These are phyloP conservation scores for Hermodice carunculata DNA, from an alignment of 2,888 invertebrate genomes.

Conservation along the genomic window DNA sequence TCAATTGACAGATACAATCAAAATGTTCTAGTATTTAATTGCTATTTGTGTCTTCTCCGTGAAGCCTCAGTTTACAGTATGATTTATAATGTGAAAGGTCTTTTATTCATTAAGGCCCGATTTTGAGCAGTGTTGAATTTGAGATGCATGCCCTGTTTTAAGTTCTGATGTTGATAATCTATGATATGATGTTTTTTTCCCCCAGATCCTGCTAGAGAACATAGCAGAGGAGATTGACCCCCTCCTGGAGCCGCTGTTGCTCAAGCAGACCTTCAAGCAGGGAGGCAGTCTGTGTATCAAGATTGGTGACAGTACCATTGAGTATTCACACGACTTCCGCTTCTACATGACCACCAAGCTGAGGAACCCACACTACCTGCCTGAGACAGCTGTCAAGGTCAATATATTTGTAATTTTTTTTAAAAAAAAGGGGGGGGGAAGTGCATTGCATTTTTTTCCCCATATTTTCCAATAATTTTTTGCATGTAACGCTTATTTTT, in stretches of 20 bases:
- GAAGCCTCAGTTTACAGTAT: too few species aligned
- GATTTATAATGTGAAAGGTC: too few species aligned
- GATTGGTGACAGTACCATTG: constrained; percentile 71
- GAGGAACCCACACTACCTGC: constrained; percentile 71
- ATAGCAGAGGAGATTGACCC: constrained; percentile 71
- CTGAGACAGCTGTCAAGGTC: constrained; percentile 71
- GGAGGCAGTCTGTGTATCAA: constrained; percentile 70
- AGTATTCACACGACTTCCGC: constrained; percentile 70
- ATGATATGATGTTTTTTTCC: too few species aligned
- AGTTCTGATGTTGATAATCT: too few species aligned
- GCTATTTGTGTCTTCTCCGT: too few species aligned
- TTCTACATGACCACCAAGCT: constrained; percentile 72
- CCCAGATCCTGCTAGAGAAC: constrained; percentile 70
- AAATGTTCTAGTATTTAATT: too few species aligned
- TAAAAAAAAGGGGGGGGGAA: neutral
- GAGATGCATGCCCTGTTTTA: too few species aligned
- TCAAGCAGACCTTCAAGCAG: constrained; percentile 72
- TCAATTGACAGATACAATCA: too few species aligned
- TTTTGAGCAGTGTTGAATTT: too few species aligned
- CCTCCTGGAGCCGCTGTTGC: constrained; percentile 69
- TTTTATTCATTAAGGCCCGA: too few species aligned
- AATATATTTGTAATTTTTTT: neutral
- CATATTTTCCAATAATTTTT: neutral
- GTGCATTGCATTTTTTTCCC: neutral
- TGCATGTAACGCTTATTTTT: too few species aligned